Evolutionary conservation across 1,140 invertebrate genomes (phyloP), one percentile per base, ranked within the genome.

Genomic region (Saccostrea echinata): DNA sequence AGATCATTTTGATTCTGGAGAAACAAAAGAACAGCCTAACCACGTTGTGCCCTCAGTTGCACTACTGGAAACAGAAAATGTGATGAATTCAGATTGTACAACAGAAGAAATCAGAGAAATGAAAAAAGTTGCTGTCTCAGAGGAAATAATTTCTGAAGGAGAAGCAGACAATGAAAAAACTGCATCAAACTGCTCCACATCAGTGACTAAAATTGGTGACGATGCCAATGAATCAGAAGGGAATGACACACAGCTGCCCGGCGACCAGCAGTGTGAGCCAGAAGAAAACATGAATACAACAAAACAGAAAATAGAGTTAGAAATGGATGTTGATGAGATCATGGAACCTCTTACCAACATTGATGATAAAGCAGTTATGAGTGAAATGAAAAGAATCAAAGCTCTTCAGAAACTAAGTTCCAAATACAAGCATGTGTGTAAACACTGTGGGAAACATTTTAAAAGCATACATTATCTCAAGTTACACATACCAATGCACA

Each of bases 401-500:
- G 52, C n/a, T 27, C 35, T 76, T 6, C 21, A 61, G n/a, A 76
- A 35, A 68, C 35, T 35, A n/a, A 85, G 64, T 16, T 52, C 68
- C 13, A 87, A 83, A 51, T 88, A 90, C 64, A 87, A 90, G n/a
- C 92, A 91, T 90, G 86, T 89, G 8, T 93, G 93, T 76, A 90
- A 88, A 12, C 76, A 91, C 11, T 93, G 93, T 84, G 88, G 88
- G 13, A 93, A 93, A 30, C 91, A 92, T 57, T 93, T 92, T 84
- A 84, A 68, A 16, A 90, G 90, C 57, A 88, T 90, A 30, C 90
- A 91, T 43, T 93, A 93, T 84, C 84, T 93, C 1, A 88, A 88
- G 71, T 90, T 93, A n/a, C 93, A 94, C 82, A 85, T 90, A 3
- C 91, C 91, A 6, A 90, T 86, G 9, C 93, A 94, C 84, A 92